Conservation (phyloP, 35 echinoderm and acorn worm genomes). For the Apostichopus parvimensis region DNA sequence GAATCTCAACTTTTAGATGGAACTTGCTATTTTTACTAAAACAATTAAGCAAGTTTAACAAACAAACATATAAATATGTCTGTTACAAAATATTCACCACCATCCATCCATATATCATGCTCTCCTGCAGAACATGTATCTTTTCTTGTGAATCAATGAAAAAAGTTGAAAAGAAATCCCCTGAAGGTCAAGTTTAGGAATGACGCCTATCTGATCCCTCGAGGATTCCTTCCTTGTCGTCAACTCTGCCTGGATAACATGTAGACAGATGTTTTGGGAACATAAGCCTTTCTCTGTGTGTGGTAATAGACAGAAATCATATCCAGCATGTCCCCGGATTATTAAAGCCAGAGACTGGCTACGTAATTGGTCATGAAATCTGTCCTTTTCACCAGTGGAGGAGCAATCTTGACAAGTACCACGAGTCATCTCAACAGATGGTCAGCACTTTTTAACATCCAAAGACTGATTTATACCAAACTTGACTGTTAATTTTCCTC, state of each 20-base stretch:
- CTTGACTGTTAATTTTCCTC: no score
- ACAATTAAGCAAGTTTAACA: no score
- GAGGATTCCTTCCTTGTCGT: background rate
- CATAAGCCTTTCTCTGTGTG: conserved; percentile 24
- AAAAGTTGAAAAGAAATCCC: background rate
- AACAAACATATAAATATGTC: no score
- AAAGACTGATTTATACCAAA: no score
- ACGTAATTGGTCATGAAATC: conserved; percentile 26
- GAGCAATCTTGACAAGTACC: no score
- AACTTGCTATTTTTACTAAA: no score
- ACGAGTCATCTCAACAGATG: background rate
- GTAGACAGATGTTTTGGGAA: conserved; percentile 35
- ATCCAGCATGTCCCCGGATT: conserved; percentile 13
- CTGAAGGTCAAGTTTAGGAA: conserved; percentile 22
- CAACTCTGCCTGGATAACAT: conserved; percentile 8
- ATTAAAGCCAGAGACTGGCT: conserved; percentile 34
- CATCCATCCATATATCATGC: no score
- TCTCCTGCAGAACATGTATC: no score
- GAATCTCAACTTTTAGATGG: no score
- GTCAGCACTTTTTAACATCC: background rate
- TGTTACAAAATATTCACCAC: no score
- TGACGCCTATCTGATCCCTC: background rate
- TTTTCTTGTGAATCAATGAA: background rate
- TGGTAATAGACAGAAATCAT: conserved; percentile 27
- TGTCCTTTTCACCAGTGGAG: background rate